Base-by-base conservation (phyloP, 2,797 vertebrate genomes). In the Ciconia nigra region DNA sequence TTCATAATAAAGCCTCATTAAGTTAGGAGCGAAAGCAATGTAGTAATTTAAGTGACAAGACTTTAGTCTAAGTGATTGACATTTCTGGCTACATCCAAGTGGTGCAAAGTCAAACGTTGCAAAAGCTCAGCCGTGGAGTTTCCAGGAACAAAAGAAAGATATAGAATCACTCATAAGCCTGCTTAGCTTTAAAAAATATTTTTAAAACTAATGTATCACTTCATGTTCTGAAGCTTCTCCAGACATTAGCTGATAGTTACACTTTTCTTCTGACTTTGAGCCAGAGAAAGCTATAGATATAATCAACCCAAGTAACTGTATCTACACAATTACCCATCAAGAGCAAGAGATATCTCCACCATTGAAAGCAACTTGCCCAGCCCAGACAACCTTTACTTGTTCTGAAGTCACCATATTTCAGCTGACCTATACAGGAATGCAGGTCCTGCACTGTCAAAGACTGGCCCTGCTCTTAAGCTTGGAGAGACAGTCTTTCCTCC, bases 11-110 rank as follows among this genome's bases (percentile, higher is more conserved):
- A 81, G 17, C 13, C 15, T 76, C 47, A 7, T 24, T 90, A 72
- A 62, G 52, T 58, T 20, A 54, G 11, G 2, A 70, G 35, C 18
- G 15, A 62, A 55, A 88, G 18, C 51, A 66, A 41, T 0, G 6
- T 2, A 35, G 65, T 4, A 5, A 10, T 78, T 35, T 2, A 15
- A 51, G 15, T 58, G 62, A 52, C 66, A 42, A 21, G 39, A 7
- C 2, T 73, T n/a, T n/a, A 67, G 86, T 37, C 0, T 0, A 7
- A 25, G 41, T 18, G 24, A 11, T 3, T 57, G 63, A 29, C 15
- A 7, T 54, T 71, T 44, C 82, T 89, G 79, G 31, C 61, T 46
- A 11, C 24, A 13, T 11, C 11, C 17, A 31, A 41, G 49, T 0
- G 3, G 16, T n/a, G 37, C 55, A 49, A 18, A 39, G 44, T 44